These are phyloP conservation scores for Polyommatus icarus DNA, from an alignment of 2,888 invertebrate species.

Conservation along the genomic window DNA sequence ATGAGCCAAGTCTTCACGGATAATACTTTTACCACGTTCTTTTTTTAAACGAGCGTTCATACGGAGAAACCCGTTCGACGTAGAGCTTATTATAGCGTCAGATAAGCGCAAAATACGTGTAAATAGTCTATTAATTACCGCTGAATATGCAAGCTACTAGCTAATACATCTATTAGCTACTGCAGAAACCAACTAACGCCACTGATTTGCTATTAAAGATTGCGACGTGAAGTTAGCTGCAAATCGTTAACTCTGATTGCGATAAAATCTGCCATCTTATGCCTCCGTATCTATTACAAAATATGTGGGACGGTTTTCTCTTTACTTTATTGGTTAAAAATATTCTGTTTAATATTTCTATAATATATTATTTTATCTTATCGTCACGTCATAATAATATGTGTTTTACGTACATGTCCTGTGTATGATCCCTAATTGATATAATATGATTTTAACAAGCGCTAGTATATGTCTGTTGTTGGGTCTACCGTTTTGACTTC, in stretches of 20 bases:
- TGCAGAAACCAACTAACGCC: background rate
- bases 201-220: conserved; percentile 11
- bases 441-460: too few relatives aligned
- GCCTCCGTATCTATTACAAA: background rate
- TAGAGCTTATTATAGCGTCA: conserved; percentile 11
- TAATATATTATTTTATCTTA: background rate
- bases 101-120: conserved; percentile 5
- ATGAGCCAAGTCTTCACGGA: conserved; percentile 18
- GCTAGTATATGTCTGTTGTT: too few relatives aligned
- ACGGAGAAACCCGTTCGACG: conserved; percentile 17
- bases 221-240: background rate
- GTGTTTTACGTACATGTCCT: too few relatives aligned
- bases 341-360: background rate
- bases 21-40: conserved; percentile 4
- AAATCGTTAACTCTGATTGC: background rate
- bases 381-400: too few relatives aligned
- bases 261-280: conserved; percentile 7
- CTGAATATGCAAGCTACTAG: background rate
- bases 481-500: too few relatives aligned
- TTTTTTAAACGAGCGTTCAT: conserved; percentile 18
- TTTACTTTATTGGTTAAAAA: background rate
- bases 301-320: background rate
- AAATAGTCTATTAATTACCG: conserved; percentile 17
- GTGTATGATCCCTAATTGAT: too few relatives aligned
- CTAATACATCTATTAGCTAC: conserved; percentile 13